Base-by-base conservation (phyloP, 2,797 vertebrate species). In the Botia almorhae region DNA sequence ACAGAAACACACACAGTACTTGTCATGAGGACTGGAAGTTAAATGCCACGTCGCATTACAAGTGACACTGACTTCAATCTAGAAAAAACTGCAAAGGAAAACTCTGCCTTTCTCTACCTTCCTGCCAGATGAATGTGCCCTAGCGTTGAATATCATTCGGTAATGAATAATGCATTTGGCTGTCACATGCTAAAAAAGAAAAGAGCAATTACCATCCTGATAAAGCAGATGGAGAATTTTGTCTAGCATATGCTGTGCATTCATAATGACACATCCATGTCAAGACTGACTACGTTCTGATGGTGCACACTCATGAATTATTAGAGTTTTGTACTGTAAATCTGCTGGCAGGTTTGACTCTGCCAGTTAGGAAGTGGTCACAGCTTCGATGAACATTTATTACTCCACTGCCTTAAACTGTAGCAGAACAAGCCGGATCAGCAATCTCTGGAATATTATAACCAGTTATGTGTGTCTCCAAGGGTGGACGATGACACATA, bases 181-280 rank as follows among this genome's bases (percentile, higher is more conserved):
- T 91, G 92, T 93, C 90, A 90, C 86, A 88, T 91, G 89, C n/a
- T 61, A 74, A 58, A 67, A 80, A 70, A 48, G 87, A 92, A 90
- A 90, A 91, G 90, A 88, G 90, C 89, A 91, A 93, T 93, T 90
- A 92, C 87, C 85, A 90, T 88, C 85, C 86, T 89, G 89, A 91
- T 91, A 88, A 92, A 89, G 90, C 92, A 92, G 92, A 92, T 91
- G 91, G 90, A 86, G 87, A 89, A 90, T 91, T 92, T 91, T 91
- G 89, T 92, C 89, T 83, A 80, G 81, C 79, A 83, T 81, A 85
- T 85, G 81, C 17, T 83, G 73, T 74, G 76, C 56, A 77, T 83
- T 84, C 72, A 83, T 83, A 81, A 83, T 58, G 76, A 63, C 13
- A 29, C 21, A 26, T 55, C 69, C 51, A 73, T 74, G 78, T 80